phyloP scores from a whole-genome alignment of 2,113 vertebrate genomes.

The Chionodraco myersi region DNA sequence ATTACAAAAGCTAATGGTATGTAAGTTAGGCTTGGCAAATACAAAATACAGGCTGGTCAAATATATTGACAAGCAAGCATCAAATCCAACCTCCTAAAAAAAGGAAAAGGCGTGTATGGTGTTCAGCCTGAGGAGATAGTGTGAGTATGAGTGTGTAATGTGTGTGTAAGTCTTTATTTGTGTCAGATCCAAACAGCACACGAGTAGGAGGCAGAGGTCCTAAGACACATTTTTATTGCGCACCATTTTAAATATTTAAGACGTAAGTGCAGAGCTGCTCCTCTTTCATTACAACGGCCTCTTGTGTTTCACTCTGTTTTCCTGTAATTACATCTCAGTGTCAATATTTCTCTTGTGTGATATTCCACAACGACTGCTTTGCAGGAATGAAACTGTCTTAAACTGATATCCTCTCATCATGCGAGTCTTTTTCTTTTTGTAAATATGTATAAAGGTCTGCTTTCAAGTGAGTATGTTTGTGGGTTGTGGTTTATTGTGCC shows the following conservation, averaged over 20 bases:
- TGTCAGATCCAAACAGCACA: constrained; percentile 24
- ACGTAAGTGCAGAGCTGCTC: constrained; percentile 38
- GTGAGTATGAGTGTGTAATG: constrained; percentile 14
- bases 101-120: constrained; percentile 12
- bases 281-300: constrained; percentile 37
- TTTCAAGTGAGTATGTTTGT: constrained; percentile 44
- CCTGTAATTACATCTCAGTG: constrained; percentile 52
- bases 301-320: constrained; percentile 46
- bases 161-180: constrained; percentile 30
- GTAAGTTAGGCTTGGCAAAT: not conserved
- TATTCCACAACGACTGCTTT: constrained; percentile 57
- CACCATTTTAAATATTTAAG: constrained; percentile 40
- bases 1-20: not conserved
- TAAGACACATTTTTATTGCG: constrained; percentile 25
- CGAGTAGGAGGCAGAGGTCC: constrained; percentile 22
- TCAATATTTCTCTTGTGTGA: constrained; percentile 45
- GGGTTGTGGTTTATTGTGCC: constrained; percentile 39
- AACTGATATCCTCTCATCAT: constrained; percentile 25
- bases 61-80: not conserved
- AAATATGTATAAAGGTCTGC: constrained; percentile 73
- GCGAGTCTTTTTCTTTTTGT: constrained; percentile 46
- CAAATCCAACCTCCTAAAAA: constrained; percentile 17
- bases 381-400: constrained; percentile 55
- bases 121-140: constrained; percentile 19
- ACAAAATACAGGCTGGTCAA: constrained; percentile 1